phyloP scores from a whole-genome alignment of 1,140 invertebrate species.

The Latrodectus geometricus region DNA sequence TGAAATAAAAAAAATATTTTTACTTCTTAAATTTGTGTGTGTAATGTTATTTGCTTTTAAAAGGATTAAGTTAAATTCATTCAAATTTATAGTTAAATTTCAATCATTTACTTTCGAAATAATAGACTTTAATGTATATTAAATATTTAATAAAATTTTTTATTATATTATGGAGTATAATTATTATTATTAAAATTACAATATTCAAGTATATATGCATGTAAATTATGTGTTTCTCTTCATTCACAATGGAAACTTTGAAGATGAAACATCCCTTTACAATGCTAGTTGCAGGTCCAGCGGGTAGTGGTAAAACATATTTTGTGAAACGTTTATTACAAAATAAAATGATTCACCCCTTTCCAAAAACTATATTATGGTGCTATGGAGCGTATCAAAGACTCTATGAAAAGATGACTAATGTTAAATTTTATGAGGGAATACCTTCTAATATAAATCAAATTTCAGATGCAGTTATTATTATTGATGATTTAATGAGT shows the following conservation, averaged over 20 bases:
- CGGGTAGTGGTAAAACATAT: neutral
- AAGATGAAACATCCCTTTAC: neutral
- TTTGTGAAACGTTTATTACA: constrained; percentile 23
- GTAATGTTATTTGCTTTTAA: no score
- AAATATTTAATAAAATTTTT: no score
- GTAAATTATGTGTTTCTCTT: no score
- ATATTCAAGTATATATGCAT: no score
- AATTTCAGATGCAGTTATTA: constrained; percentile 50
- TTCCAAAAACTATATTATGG: neutral
- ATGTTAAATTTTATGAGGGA: constrained; percentile 28
- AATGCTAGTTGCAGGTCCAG: neutral
- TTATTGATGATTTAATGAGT: constrained; percentile 69
- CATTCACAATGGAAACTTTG: neutral
- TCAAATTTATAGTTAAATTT: no score
- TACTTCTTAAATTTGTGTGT: no score
- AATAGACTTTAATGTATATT: no score
- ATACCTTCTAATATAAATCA: neutral
- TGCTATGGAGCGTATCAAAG: constrained; percentile 4
- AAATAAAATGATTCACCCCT: neutral
- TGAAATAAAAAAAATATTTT: no score
- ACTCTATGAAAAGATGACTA: constrained; percentile 6
- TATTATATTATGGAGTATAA: no score
- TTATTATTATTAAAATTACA: no score
- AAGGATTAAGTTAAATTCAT: no score
- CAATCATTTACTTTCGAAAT: no score